phyloP scores from a whole-genome alignment of 2,113 vertebrate species.

The Callithrix jacchus region DNA sequence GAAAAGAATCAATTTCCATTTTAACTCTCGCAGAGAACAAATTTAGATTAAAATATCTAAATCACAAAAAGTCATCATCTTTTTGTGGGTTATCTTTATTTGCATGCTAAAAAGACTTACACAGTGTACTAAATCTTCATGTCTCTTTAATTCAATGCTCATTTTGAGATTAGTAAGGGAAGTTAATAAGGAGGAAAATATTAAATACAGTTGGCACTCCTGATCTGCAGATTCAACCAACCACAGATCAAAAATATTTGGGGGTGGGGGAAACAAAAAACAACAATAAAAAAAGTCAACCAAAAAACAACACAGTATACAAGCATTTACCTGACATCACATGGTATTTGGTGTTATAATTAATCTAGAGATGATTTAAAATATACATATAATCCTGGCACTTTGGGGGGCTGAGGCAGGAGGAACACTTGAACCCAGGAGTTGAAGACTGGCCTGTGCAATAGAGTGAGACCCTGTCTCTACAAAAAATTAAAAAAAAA shows the following conservation, averaged over 20 bases:
- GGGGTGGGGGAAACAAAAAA: neutral
- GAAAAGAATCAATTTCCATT: constrained; percentile 41
- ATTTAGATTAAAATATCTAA: neutral
- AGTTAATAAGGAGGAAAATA: constrained; percentile 13
- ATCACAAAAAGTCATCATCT: neutral
- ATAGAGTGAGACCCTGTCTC: too few relatives aligned
- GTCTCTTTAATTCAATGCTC: neutral
- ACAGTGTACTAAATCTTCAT: neutral
- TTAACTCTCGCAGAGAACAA: neutral
- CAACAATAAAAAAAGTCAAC: neutral
- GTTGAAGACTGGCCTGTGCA: too few relatives aligned
- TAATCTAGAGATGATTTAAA: neutral
- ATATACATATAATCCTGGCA: neutral
- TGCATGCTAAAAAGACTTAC: constrained; percentile 16
- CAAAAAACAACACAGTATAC: neutral
- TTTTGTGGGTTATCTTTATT: constrained; percentile 11
- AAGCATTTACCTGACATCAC: neutral
- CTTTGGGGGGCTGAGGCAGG: too few relatives aligned
- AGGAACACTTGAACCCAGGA: too few relatives aligned
- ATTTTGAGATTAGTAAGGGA: constrained; percentile 20
- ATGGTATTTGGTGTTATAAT: neutral
- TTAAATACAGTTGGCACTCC: neutral
- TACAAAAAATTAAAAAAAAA: too few relatives aligned
- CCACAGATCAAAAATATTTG: neutral
- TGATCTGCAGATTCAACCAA: neutral